Base-by-base conservation (phyloP, 2,113 vertebrate species). In the Zosterops hypoxanthus region DNA sequence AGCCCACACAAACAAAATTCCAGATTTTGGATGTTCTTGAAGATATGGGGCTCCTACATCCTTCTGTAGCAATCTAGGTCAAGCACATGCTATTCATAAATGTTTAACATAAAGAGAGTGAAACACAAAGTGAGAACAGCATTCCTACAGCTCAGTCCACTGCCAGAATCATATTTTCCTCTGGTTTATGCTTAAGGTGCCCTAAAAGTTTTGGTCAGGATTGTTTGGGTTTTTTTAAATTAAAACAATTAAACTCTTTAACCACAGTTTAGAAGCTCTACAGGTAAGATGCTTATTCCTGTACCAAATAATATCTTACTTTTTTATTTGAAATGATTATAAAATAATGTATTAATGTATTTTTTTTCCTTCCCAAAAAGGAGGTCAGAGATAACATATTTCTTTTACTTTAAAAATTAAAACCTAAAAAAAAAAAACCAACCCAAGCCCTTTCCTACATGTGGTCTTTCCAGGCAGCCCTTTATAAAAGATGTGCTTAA, bases 1-100 rank as follows among this genome's bases (percentile, higher is more conserved):
- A 15, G 3, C 29, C 41, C 22, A 44, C 7, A 23, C 2, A 26
- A 53, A 16, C 2, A 19, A 46, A 28, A 1, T 5, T 26, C 8
- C 22, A 46, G 18, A 39, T n/a, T 86, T 25, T 12, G 36, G 26
- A 28, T 57, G 25, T 29, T 59, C 39, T 26, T 60, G n/a, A 52
- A 47, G 18, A 26, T 31, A 36, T 8, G 17, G 22, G 39, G 11
- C 10, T 91, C 41, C 47, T 26, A 22, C 29, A 63, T 22, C 23
- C 14, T 78, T 66, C n/a, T 70, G 19, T 44, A 33, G 49, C 19
- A 71, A 42, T 22, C 42, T 28, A 81, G 68, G 41, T 39, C 53
- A 75, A 79, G 17, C 26, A 63, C 39, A 15, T 13, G 24, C 16
- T 46, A 26, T 34, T 53, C n/a, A 53, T 63, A 72, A 70, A n/a